Conservation (phyloP, 1,140 invertebrate genomes). For the Zaprionus tsacasi region DNA sequence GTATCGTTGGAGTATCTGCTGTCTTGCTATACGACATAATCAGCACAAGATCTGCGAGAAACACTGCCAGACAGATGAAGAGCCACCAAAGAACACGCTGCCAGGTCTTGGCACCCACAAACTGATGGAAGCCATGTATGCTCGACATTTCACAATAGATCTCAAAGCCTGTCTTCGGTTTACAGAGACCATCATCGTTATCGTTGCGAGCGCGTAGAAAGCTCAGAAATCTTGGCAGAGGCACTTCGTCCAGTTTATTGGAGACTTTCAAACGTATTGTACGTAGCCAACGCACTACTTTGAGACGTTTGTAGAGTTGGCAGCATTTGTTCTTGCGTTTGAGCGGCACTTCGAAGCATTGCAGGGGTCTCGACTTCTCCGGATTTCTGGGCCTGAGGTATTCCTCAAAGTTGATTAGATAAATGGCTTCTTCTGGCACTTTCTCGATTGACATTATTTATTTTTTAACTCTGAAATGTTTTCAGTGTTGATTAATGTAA, state of each 20-base stretch:
- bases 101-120: conserved; percentile 68
- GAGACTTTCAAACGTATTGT: not conserved
- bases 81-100: conserved; percentile 84
- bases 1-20: conserved; percentile 77
- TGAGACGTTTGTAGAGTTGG: conserved; percentile 34
- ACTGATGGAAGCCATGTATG: conserved; percentile 78
- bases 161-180: conserved; percentile 71
- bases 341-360: conserved; percentile 35
- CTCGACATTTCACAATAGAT: conserved; percentile 85
- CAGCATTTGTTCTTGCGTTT: not conserved
- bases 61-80: conserved; percentile 81
- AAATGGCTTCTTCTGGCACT: conserved; percentile 26
- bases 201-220: conserved; percentile 70
- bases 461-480: not conserved
- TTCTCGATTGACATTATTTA: not conserved
- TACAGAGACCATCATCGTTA: conserved; percentile 72
- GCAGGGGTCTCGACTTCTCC: conserved; percentile 37
- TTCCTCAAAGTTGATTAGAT: conserved; percentile 61
- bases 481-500: not conserved
- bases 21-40: conserved; percentile 83
- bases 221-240: conserved; percentile 53
- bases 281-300: conserved; percentile 34
- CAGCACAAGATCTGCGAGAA: conserved; percentile 81
- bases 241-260: conserved; percentile 34
- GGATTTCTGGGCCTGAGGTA: conserved; percentile 57